Evolutionary conservation across 2,797 vertebrate genomes (phyloP).

Genomic region (Semaprochilodus insignis): DNA sequence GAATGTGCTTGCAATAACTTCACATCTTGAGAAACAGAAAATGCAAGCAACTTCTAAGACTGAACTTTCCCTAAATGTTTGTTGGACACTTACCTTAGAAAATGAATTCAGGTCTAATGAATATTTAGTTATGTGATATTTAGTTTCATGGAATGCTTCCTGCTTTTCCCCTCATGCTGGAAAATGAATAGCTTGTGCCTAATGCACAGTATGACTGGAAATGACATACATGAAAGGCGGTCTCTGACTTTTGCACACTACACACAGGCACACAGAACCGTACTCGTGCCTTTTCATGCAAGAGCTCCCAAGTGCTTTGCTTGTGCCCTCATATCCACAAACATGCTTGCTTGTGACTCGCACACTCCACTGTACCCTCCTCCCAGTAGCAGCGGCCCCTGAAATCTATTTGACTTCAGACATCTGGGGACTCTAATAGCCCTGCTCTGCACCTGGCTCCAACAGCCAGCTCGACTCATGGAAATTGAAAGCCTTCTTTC

Average conservation of each 20-base stretch:
- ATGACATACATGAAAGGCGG: background rate
- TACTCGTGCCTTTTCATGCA: background rate
- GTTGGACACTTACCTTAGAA: too few species aligned
- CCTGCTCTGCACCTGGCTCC: slow-evolving; percentile 58
- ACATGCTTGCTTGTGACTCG: slow-evolving; percentile 20
- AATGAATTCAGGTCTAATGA: too few species aligned
- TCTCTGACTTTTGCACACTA: background rate
- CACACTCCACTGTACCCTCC: slow-evolving; percentile 27
- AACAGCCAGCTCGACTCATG: slow-evolving; percentile 44
- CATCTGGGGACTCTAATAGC: slow-evolving; percentile 58
- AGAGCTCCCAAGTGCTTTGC: background rate
- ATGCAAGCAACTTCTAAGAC: too few species aligned
- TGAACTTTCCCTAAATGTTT: too few species aligned
- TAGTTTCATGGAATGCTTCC: too few species aligned
- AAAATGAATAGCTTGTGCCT: too few species aligned
- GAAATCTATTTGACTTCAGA: slow-evolving; percentile 56
- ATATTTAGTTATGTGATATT: too few species aligned
- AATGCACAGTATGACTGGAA: too few species aligned
- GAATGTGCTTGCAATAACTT: too few species aligned
- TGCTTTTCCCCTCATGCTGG: too few species aligned
- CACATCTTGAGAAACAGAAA: too few species aligned
- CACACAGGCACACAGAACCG: slow-evolving; percentile 5
- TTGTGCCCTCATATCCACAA: background rate
- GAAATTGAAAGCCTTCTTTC: slow-evolving; percentile 55
- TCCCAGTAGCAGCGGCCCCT: slow-evolving; percentile 29